Evolutionary conservation across 1,140 invertebrate genomes (phyloP).

Genomic region (Brachionus plicatilis): DNA sequence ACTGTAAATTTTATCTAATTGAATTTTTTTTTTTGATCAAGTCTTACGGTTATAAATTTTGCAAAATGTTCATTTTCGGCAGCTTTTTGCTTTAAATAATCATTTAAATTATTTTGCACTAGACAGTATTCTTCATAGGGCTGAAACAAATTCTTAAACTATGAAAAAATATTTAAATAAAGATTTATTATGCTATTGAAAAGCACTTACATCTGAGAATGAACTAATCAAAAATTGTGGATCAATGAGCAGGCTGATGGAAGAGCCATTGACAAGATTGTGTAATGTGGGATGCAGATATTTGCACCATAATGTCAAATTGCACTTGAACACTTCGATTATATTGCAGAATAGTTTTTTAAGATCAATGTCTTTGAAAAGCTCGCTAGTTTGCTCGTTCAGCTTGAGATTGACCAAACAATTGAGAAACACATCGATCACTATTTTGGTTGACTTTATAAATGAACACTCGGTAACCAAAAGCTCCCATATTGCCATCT

Average conservation of each 20-base stretch:
- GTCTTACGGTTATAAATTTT: slow-evolving; percentile 72
- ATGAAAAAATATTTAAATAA: slow-evolving; percentile 43
- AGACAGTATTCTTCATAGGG: slow-evolving; percentile 77
- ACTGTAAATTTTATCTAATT: background rate
- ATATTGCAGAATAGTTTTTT: slow-evolving; percentile 36
- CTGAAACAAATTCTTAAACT: slow-evolving; percentile 69
- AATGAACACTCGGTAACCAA: slow-evolving; percentile 14
- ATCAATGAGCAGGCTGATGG: background rate
- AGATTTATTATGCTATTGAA: background rate
- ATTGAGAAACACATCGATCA: slow-evolving; percentile 31
- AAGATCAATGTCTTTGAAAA: slow-evolving; percentile 34
- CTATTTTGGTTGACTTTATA: background rate
- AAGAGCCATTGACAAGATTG: background rate
- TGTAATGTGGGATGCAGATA: slow-evolving; percentile 1
- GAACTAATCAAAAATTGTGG: background rate
- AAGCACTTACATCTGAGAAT: slow-evolving; percentile 4
- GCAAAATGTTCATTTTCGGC: slow-evolving; percentile 80
- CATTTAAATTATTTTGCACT: slow-evolving; percentile 74
- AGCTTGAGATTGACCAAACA: slow-evolving; percentile 14
- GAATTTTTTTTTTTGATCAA: background rate
- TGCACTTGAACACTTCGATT: slow-evolving; percentile 34
- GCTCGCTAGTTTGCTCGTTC: background rate
- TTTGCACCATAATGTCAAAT: slow-evolving; percentile 19
- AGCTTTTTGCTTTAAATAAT: slow-evolving; percentile 75
- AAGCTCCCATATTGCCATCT: slow-evolving; percentile 39